Conservation (phyloP, 1,140 invertebrate species). For the Bombus vancouverensis region DNA sequence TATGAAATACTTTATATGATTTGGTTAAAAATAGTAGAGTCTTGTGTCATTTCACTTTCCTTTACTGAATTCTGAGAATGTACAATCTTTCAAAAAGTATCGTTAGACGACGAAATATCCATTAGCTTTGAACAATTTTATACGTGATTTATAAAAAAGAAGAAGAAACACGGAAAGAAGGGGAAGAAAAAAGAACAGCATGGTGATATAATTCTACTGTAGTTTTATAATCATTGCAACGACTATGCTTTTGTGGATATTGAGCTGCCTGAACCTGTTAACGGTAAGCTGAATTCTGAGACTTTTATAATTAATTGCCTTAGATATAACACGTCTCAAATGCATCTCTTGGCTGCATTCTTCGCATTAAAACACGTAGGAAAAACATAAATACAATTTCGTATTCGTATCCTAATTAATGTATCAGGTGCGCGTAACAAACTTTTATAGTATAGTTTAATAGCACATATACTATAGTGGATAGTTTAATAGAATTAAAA, state of each 20-base stretch:
- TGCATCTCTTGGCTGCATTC: background rate
- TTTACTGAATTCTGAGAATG: background rate
- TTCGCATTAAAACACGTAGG: background rate
- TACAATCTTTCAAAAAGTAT: background rate
- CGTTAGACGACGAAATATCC: background rate
- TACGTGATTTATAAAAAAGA: background rate
- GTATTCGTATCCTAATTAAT: no score
- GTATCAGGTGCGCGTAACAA: no score
- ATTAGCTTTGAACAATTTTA: background rate
- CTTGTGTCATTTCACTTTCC: background rate
- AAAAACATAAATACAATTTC: background rate
- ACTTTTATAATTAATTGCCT: background rate
- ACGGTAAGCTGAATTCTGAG: slow-evolving; percentile 37
- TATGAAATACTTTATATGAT: background rate
- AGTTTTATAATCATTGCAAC: slow-evolving; percentile 1
- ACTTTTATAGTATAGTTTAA: no score
- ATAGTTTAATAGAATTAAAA: no score
- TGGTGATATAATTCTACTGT: slow-evolving; percentile 20
- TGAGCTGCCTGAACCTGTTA: slow-evolving; percentile 49
- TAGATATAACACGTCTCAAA: background rate
- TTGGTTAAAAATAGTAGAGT: background rate
- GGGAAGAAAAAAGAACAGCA: slow-evolving; percentile 2
- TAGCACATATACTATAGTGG: no score
- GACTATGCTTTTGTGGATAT: slow-evolving; percentile 50
- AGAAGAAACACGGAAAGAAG: slow-evolving; percentile 9